Base-by-base conservation (phyloP, 1,140 invertebrate genomes). In the Antheraea mylitta region DNA sequence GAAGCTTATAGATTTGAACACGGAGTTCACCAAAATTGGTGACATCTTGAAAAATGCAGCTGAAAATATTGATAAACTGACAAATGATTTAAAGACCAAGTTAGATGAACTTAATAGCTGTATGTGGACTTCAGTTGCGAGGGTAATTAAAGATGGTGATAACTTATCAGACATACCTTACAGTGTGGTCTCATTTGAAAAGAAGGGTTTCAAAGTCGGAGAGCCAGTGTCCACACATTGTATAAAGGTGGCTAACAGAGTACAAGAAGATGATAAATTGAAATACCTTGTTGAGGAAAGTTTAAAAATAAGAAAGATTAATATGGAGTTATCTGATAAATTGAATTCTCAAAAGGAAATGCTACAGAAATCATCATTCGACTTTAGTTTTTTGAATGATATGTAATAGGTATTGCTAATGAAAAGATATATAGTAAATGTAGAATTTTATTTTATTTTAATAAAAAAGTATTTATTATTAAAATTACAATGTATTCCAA, bases 1-100 rank as follows among this genome's bases (percentile, higher is more conserved):
- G 66, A 92, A 90, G 76, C 79, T 93, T 6, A 83, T 89, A 68
- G 89, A 93, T 75, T 76, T 92, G 10, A 83, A 85, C 64, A 79
- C 76, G 45, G 92, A 93, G 68, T 85, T 91, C 63, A 68, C 78
- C 7, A 92, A 90, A 75, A 92, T 92, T 62, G 66, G 72, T 48
- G 83, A 85, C 37, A 86, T 91, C 19, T 86, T 93, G 9, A 66
- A 59, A 7, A 87, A 81, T 69, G 91, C 87, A 18, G 80, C 78
- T 67, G 80, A 87, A 36, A 90, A 86, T 72, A 84, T 81, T n/a
- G 81, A 86, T 13, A 89, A 83, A 70, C 67, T 92, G 38, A 76
- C 68, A 19, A 74, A 67, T 42, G 77, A 83, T 64, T 69, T 91
- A 61, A 63, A 74, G 59, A 64, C 37, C 30, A 62, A 84, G 30